Percentiles rank a stretch among this genome's conserved stretches.
Evolutionary conservation across 2,888 invertebrate genomes (phyloP).

Genomic region (Endomychus coccineus): DNA sequence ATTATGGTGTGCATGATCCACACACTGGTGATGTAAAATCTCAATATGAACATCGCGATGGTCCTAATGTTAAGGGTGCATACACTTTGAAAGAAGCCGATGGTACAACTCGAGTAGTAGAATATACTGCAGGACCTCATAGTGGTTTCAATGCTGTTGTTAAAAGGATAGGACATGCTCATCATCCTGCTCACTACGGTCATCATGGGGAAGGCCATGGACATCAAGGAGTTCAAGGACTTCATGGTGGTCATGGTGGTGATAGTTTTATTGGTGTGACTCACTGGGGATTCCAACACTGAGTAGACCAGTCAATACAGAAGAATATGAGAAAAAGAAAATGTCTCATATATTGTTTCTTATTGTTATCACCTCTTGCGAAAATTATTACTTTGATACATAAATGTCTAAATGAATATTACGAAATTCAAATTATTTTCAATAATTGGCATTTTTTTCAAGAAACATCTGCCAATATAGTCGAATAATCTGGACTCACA

Average conservation of each 20-base stretch:
- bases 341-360: too few relatives aligned
- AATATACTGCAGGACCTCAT: slow-evolving; percentile 36
- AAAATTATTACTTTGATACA: too few relatives aligned
- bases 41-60: slow-evolving; percentile 38
- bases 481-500: too few relatives aligned
- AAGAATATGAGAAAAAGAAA: too few relatives aligned
- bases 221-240: too few relatives aligned
- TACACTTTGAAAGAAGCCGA: slow-evolving; percentile 40
- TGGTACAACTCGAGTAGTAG: slow-evolving; percentile 38
- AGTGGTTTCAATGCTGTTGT: slow-evolving; percentile 38
- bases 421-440: too few relatives aligned
- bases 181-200: slow-evolving; percentile 31
- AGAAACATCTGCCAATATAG: too few relatives aligned
- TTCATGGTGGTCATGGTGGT: slow-evolving; percentile 19
- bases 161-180: slow-evolving; percentile 33
- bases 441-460: too few relatives aligned
- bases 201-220: slow-evolving; percentile 12
- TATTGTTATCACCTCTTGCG: too few relatives aligned
- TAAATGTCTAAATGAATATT: too few relatives aligned
- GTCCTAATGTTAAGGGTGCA: slow-evolving; percentile 36
- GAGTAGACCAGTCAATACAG: too few relatives aligned
- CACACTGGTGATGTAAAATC: slow-evolving; percentile 39
- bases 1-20: slow-evolving; percentile 40
- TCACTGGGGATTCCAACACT: slow-evolving; percentile 20
- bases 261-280: slow-evolving; percentile 24